Evolutionary conservation across 2,113 vertebrate species (phyloP).

Genomic region (Urocitellus parryii): DNA sequence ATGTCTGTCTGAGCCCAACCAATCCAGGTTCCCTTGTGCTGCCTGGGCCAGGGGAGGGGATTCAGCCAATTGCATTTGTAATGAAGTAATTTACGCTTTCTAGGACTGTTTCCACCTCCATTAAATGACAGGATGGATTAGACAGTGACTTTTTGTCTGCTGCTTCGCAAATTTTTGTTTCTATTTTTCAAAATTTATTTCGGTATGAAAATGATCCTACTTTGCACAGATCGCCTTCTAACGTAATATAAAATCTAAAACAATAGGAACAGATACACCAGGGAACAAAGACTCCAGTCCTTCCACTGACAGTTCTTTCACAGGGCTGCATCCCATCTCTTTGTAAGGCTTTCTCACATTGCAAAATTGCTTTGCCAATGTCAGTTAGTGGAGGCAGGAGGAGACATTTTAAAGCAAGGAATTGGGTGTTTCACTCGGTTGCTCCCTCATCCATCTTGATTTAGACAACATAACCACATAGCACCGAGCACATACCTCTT

Average conservation of each 20-base stretch:
- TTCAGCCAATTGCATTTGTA: background rate
- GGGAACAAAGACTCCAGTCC: background rate
- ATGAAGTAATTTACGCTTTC: background rate
- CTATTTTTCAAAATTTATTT: background rate
- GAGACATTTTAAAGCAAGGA: conserved; percentile 35
- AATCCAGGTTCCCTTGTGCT: background rate
- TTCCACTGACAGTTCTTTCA: background rate
- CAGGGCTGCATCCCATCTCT: background rate
- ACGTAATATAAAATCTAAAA: background rate
- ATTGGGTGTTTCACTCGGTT: conserved; percentile 56
- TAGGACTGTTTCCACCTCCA: background rate
- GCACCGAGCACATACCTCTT: background rate
- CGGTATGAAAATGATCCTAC: background rate
- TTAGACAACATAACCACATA: conserved; percentile 60
- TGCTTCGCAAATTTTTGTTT: background rate
- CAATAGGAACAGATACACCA: background rate
- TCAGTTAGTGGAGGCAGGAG: background rate
- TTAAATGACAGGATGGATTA: background rate
- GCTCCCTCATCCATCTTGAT: conserved; percentile 72
- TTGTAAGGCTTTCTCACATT: conserved; percentile 20
- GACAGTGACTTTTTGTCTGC: background rate
- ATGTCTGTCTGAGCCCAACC: background rate
- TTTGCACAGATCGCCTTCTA: background rate
- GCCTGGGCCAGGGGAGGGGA: background rate
- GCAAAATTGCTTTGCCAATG: conserved; percentile 52